phyloP scores from a whole-genome alignment of 2,888 invertebrate species.

The Phyllotreta cruciferae region DNA sequence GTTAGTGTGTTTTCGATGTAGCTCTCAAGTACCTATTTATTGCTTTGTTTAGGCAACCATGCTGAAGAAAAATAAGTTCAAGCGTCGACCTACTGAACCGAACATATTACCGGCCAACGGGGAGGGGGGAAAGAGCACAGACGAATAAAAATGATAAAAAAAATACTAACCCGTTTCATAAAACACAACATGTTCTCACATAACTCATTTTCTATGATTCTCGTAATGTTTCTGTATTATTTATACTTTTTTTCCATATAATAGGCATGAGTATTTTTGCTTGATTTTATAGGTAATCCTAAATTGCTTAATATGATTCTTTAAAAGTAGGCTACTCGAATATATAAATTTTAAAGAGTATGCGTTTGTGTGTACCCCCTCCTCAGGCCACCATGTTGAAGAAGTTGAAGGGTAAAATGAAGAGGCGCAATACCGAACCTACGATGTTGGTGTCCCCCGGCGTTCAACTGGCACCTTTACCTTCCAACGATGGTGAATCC shows the following conservation, averaged over 20 bases:
- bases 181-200: slow-evolving; percentile 45
- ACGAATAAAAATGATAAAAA: slow-evolving; percentile 59
- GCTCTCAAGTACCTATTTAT: slow-evolving; percentile 29
- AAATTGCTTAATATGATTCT: slow-evolving; percentile 39
- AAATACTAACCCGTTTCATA: slow-evolving; percentile 45
- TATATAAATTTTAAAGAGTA: slow-evolving; percentile 28
- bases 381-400: slow-evolving; percentile 99
- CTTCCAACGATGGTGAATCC: slow-evolving; percentile 61
- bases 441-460: slow-evolving; percentile 69
- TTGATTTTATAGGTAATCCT: slow-evolving; percentile 40
- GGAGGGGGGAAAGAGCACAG: slow-evolving; percentile 68
- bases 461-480: slow-evolving; percentile 60
- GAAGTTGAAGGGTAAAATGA: slow-evolving; percentile 97
- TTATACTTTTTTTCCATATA: slow-evolving; percentile 36
- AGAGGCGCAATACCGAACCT: slow-evolving; percentile 92
- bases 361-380: slow-evolving; percentile 54
- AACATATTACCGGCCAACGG: slow-evolving; percentile 73
- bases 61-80: slow-evolving; percentile 99
- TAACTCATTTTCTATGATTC: slow-evolving; percentile 36
- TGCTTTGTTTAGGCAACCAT: slow-evolving; percentile 88
- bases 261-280: slow-evolving; percentile 42
- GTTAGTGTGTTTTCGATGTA: background rate
- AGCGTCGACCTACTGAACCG: slow-evolving; percentile 88
- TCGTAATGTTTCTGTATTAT: slow-evolving; percentile 37
- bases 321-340: slow-evolving; percentile 29